phyloP scores from a whole-genome alignment of 2,888 invertebrate genomes.

The Cerastoderma edule region DNA sequence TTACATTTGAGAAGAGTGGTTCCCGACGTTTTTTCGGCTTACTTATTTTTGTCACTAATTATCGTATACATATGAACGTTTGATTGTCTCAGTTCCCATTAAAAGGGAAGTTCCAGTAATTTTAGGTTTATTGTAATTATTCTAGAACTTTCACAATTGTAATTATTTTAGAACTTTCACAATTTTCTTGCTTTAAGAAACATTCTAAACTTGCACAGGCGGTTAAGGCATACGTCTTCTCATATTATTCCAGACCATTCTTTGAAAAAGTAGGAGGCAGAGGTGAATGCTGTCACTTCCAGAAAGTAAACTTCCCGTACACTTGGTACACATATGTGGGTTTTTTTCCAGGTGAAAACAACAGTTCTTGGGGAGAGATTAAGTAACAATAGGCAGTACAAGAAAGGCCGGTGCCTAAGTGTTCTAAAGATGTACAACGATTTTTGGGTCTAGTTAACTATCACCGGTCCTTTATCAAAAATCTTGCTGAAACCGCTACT shows the following conservation, averaged over 20 bases:
- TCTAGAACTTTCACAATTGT: too few relatives aligned
- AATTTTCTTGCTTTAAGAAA: too few relatives aligned
- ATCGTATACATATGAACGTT: too few relatives aligned
- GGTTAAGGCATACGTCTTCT: background rate
- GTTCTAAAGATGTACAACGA: constrained; percentile 38
- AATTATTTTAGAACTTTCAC: too few relatives aligned
- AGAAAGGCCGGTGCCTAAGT: constrained; percentile 36
- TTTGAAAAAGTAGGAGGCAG: background rate
- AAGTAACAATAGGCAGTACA: constrained; percentile 20
- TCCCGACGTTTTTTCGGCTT: too few relatives aligned
- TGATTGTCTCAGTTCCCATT: too few relatives aligned
- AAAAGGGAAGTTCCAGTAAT: too few relatives aligned
- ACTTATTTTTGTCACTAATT: too few relatives aligned
- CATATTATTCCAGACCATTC: background rate
- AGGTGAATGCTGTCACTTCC: background rate
- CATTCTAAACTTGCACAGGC: constrained; percentile 4
- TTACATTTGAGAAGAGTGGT: too few relatives aligned
- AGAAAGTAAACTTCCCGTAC: background rate
- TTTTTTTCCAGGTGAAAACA: constrained; percentile 20
- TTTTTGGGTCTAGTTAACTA: constrained; percentile 56
- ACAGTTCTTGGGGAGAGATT: constrained; percentile 44
- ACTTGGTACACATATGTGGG: constrained; percentile 10
- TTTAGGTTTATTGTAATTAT: too few relatives aligned
- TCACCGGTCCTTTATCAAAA: constrained; percentile 43
- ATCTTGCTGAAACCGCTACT: constrained; percentile 26